These are phyloP conservation scores for Darwinula stevensoni DNA, from an alignment of 2,888 invertebrate species.

Conservation along the genomic window DNA sequence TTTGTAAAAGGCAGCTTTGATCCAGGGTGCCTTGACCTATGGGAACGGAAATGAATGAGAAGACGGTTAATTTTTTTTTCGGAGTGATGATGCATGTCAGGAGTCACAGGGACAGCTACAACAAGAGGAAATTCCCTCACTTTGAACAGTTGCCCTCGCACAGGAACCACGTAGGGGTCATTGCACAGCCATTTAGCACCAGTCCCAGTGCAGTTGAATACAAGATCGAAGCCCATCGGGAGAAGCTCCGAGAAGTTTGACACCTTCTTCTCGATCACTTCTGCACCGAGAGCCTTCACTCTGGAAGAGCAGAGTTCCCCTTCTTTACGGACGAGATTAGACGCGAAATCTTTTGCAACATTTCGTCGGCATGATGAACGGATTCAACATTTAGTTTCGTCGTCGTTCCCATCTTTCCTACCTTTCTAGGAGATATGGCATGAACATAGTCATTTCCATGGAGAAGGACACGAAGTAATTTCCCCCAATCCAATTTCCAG, in stretches of 20 bases:
- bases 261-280: constrained; percentile 25
- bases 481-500: constrained; percentile 32
- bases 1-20: constrained; percentile 58
- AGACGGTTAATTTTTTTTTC: no score
- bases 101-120: background rate
- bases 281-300: constrained; percentile 29
- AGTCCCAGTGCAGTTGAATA: constrained; percentile 20
- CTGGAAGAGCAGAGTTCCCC: no score
- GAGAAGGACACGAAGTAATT: constrained; percentile 1
- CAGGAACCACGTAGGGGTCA: constrained; percentile 15
- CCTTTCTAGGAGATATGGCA: background rate
- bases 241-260: constrained; percentile 27
- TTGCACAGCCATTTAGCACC: constrained; percentile 15
- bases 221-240: constrained; percentile 18
- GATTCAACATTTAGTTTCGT: no score
- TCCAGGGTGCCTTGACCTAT: constrained; percentile 52
- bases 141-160: constrained; percentile 16
- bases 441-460: background rate
- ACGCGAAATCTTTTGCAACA: no score
- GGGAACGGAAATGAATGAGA: constrained; percentile 4
- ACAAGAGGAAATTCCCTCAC: constrained; percentile 7
- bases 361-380: no score
- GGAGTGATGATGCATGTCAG: no score
- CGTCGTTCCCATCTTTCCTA: constrained; percentile 3
- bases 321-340: no score